Base-by-base conservation (phyloP, 2,888 invertebrate genomes). In the Caenorhabditis uteleia region DNA sequence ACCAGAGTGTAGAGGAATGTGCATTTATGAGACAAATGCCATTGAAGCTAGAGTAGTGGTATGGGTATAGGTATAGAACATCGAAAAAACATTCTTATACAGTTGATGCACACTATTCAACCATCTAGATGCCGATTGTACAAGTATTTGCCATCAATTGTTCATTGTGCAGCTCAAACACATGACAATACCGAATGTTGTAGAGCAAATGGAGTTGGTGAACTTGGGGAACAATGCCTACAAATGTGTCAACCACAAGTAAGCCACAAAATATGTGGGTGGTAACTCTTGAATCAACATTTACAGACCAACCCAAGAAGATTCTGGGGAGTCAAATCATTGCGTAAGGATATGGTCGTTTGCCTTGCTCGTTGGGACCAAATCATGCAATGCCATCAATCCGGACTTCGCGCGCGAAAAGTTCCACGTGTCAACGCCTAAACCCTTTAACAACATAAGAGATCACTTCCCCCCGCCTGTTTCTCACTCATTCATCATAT, bases 331-430 rank as follows among this genome's bases (percentile, higher is more conserved):
- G 74, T 75, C 29, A 81, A 81, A 50, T 79, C 78, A 14, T 70
- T 81, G 31, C 66, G 80, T 21, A 81, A 78, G 55, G 81, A 81
- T 64, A 61, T 82, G 38, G 81, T 81, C 20, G 70, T 77, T 27
- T 81, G 81, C 44, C 65, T 81, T 6, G 77, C 81, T 46, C 80
- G 82, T 45, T 81, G 81, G 81, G 81, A 81, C 55, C 81, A 82
- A 59, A 77, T 78, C 46, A 78, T 81, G 80, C 73, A 75, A 36
- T 81, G 81, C 45, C 79, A 81, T 51, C 80, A 80, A 57, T 65
- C 75, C 5, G 81, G 81, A 18, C 79, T 81, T 29, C 72, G 81
- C 29, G 81, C 81, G 14, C 62, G 81, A 55, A 81, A 81, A 55
- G 77, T 81, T 48, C 73, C 75, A 38, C 66, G 74, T 53, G 40